Evolutionary conservation across 2,888 invertebrate species (phyloP).

Genomic region (Apotomis turbidana): DNA sequence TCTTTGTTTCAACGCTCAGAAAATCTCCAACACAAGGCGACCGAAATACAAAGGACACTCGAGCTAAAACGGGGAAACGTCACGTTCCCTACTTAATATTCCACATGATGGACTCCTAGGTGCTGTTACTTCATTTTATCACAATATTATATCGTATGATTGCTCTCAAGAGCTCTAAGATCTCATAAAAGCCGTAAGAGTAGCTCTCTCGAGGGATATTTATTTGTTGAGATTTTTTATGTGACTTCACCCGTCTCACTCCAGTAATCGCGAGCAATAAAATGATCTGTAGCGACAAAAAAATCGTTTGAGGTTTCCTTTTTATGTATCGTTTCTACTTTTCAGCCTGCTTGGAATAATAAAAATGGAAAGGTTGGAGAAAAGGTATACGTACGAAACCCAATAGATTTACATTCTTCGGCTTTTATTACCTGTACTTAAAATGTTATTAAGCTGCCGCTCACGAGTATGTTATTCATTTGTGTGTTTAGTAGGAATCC

Average conservation of each 20-base stretch:
- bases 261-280: slow-evolving; percentile 53
- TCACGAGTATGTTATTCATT: no score
- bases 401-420: neutral
- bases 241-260: slow-evolving; percentile 50
- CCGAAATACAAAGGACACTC: slow-evolving; percentile 12
- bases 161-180: slow-evolving; percentile 35
- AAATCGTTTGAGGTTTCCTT: slow-evolving; percentile 43
- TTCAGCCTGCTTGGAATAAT: slow-evolving; percentile 40
- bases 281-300: slow-evolving; percentile 45
- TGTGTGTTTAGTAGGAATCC: no score
- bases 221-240: slow-evolving; percentile 58
- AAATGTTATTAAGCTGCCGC: no score
- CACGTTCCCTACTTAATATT: slow-evolving; percentile 13
- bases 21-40: slow-evolving; percentile 4
- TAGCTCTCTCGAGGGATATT: slow-evolving; percentile 52
- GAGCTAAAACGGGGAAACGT: slow-evolving; percentile 1
- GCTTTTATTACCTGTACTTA: neutral
- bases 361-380: slow-evolving; percentile 4
- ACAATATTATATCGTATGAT: slow-evolving; percentile 28
- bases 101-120: slow-evolving; percentile 20
- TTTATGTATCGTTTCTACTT: slow-evolving; percentile 42
- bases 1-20: slow-evolving; percentile 8
- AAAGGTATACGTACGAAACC: neutral
- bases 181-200: slow-evolving; percentile 55
- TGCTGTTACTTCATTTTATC: slow-evolving; percentile 26